Evolutionary conservation across 2,888 invertebrate genomes (phyloP).

Genomic region (Julus scandinavius): DNA sequence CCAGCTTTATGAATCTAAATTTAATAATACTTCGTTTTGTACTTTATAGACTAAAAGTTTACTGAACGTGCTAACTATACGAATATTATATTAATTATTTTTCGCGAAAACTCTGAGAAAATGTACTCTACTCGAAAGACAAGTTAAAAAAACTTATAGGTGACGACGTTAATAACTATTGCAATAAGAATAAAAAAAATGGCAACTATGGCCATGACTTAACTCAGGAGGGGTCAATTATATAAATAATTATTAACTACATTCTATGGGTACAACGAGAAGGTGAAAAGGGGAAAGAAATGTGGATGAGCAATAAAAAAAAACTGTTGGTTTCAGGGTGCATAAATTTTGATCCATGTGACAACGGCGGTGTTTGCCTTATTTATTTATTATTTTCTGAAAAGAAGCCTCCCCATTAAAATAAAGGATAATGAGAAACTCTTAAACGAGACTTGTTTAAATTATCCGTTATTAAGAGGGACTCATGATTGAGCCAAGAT

Average conservation of each 20-base stretch:
- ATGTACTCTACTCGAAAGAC: neutral
- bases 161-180: neutral
- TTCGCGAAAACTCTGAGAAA: neutral
- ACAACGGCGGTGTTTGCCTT: slow-evolving; percentile 35
- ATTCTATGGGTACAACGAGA: neutral
- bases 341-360: slow-evolving; percentile 31
- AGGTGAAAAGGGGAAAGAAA: slow-evolving; percentile 38
- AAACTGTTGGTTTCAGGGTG: slow-evolving; percentile 29
- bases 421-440: slow-evolving; percentile 22
- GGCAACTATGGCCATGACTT: neutral
- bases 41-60: neutral
- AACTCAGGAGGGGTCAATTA: slow-evolving; percentile 41
- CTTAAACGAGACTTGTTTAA: slow-evolving; percentile 25
- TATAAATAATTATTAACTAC: slow-evolving; percentile 35
- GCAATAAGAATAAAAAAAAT: neutral
- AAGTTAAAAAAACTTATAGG: neutral
- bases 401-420: slow-evolving; percentile 31
- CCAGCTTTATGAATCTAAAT: neutral
- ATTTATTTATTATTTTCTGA: slow-evolving; percentile 17
- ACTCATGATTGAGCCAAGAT: slow-evolving; percentile 17
- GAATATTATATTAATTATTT: no score
- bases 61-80: no score
- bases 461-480: slow-evolving; percentile 37
- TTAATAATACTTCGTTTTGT: neutral
- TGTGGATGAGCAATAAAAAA: slow-evolving; percentile 31